These are phyloP conservation scores for Cylindroiulus punctatus DNA, from an alignment of 2,888 invertebrate species.

Conservation along the genomic window DNA sequence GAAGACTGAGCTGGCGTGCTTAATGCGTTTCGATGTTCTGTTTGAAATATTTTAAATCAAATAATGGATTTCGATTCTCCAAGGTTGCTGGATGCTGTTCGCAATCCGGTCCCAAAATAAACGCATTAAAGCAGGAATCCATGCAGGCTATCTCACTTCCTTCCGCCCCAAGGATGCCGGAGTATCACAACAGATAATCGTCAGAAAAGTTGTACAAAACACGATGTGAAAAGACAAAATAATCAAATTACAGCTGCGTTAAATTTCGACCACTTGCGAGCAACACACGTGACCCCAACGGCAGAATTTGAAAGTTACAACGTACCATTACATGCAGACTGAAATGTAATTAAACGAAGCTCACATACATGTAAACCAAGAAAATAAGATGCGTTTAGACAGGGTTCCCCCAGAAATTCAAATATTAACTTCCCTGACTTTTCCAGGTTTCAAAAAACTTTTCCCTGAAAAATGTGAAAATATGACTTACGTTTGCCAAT, in stretches of 20 bases:
- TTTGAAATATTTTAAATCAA: neutral
- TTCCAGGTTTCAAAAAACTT: too few species aligned
- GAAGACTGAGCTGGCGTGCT: neutral
- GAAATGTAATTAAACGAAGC: too few species aligned
- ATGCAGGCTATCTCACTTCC: constrained; percentile 4
- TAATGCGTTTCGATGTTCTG: neutral
- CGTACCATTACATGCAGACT: too few species aligned
- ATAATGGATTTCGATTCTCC: constrained; percentile 5
- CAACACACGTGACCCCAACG: neutral
- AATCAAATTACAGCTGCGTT: neutral
- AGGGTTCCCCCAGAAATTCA: too few species aligned
- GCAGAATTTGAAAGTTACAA: neutral
- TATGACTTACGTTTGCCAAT: too few species aligned
- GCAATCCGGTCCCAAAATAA: neutral
- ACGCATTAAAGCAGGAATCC: neutral
- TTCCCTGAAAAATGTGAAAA: too few species aligned
- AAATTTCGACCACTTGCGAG: neutral
- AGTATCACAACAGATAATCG: constrained; percentile 32
- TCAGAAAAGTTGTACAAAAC: constrained; percentile 24
- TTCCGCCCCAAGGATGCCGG: neutral
- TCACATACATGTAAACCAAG: too few species aligned
- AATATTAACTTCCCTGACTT: too few species aligned
- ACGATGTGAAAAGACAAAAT: constrained; percentile 23
- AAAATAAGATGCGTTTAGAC: too few species aligned
- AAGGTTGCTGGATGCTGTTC: neutral